Evolutionary conservation across 1,140 invertebrate genomes (phyloP).

Genomic region (Bombus terrestris): DNA sequence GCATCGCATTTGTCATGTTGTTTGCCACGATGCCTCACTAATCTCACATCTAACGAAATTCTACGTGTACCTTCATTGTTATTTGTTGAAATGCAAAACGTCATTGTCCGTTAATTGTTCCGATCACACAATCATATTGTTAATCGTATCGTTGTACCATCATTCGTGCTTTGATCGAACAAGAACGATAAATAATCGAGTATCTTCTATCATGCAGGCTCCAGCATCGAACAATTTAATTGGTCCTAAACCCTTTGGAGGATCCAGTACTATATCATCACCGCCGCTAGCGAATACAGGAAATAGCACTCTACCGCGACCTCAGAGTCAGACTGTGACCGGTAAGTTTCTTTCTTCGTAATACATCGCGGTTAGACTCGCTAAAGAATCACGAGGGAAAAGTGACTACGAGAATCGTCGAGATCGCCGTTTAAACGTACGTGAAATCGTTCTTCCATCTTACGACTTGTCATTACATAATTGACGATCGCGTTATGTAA

Average conservation of each 20-base stretch:
- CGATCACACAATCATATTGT: not conserved
- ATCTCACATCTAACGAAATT: not conserved
- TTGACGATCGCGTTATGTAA: constrained; percentile 11
- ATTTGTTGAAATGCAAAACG: not conserved
- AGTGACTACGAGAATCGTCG: not conserved
- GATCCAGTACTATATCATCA: constrained; percentile 78
- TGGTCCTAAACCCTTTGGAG: constrained; percentile 86
- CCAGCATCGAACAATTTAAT: constrained; percentile 76
- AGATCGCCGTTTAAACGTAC: not conserved
- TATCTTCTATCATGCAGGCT: constrained; percentile 62
- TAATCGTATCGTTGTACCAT: not conserved
- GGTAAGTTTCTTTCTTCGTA: constrained; percentile 73
- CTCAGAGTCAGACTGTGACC: constrained; percentile 79
- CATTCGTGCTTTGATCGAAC: no score
- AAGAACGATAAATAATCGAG: not conserved
- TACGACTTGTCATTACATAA: constrained; percentile 16
- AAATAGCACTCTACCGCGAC: constrained; percentile 79
- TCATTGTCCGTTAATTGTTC: not conserved
- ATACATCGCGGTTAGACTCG: constrained; percentile 1
- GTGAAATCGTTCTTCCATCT: constrained; percentile 12
- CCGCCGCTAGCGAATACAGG: constrained; percentile 78
- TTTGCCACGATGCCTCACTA: constrained; percentile 9
- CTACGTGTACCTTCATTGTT: not conserved
- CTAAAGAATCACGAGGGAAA: not conserved
- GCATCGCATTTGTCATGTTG: constrained; percentile 21